phyloP scores from a whole-genome alignment of 2,888 invertebrate genomes.

The Falcaria lacertinaria region DNA sequence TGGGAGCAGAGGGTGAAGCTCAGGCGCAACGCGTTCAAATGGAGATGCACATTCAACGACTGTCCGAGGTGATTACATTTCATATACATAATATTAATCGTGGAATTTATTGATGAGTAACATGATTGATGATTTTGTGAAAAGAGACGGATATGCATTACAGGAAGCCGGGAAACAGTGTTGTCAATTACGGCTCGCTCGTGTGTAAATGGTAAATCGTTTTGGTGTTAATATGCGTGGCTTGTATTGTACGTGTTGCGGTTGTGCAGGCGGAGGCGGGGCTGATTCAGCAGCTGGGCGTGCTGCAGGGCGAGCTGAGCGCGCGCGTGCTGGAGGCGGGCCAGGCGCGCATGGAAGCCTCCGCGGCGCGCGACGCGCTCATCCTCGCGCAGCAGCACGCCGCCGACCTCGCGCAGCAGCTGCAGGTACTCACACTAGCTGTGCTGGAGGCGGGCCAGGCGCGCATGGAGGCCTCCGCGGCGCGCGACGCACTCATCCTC shows the following conservation, averaged over 20 bases:
- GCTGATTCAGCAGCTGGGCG: slow-evolving; percentile 63
- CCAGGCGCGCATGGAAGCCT: slow-evolving; percentile 71
- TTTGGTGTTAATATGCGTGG: too few relatives aligned
- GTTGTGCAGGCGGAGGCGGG: slow-evolving; percentile 47
- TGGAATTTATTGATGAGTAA: too few relatives aligned
- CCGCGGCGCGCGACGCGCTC: slow-evolving; percentile 51
- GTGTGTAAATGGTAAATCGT: too few relatives aligned
- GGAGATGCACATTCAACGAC: slow-evolving; percentile 82
- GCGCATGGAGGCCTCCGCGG: slow-evolving; percentile 68
- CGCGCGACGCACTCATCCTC: slow-evolving; percentile 56
- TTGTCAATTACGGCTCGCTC: too few relatives aligned
- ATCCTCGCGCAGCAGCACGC: slow-evolving; percentile 74
- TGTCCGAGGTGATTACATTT: slow-evolving; percentile 69
- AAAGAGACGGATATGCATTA: too few relatives aligned
- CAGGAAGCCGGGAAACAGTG: too few relatives aligned
- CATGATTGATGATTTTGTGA: too few relatives aligned
- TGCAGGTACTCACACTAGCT: slow-evolving; percentile 45
- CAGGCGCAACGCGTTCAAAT: slow-evolving; percentile 82
- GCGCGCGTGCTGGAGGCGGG: slow-evolving; percentile 55
- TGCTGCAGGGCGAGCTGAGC: slow-evolving; percentile 60
- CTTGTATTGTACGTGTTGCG: not conserved
- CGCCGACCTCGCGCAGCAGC: slow-evolving; percentile 74
- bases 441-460: slow-evolving; percentile 62
- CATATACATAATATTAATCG: too few relatives aligned
- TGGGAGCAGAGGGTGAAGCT: slow-evolving; percentile 71